Conservation (phyloP, 1,140 invertebrate genomes). For the Ditylenchus dipsaci region DNA sequence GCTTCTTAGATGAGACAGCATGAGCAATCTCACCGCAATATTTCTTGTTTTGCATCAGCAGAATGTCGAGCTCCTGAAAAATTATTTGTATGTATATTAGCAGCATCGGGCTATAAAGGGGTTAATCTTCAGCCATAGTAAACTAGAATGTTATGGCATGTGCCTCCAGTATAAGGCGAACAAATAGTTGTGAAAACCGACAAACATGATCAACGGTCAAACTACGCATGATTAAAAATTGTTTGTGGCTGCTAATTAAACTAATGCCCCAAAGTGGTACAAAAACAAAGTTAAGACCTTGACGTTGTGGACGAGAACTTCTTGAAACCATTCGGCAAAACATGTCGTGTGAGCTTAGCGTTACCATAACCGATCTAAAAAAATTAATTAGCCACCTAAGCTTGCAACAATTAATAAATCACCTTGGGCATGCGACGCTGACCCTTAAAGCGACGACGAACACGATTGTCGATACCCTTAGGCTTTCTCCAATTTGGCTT, state of each 20-base stretch:
- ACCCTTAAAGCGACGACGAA: constrained; percentile 94
- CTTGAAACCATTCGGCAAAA: constrained; percentile 92
- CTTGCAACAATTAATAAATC: constrained; percentile 51
- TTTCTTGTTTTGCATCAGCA: constrained; percentile 96
- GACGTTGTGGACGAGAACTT: constrained; percentile 83
- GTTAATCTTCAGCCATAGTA: too few relatives aligned
- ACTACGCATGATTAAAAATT: too few relatives aligned
- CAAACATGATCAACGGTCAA: too few relatives aligned
- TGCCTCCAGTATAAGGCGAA: constrained; percentile 2
- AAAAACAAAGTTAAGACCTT: constrained; percentile 64
- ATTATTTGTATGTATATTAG: too few relatives aligned
- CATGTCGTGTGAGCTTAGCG: constrained; percentile 76
- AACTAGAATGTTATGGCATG: neutral
- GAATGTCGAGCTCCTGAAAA: constrained; percentile 86
- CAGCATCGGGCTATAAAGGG: too few relatives aligned
- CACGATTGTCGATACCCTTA: constrained; percentile 99
- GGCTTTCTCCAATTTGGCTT: constrained; percentile 81
- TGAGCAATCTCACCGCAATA: constrained; percentile 96
- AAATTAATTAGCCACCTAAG: too few relatives aligned
- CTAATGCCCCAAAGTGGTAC: neutral
- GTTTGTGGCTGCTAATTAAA: too few relatives aligned
- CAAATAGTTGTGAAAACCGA: neutral
- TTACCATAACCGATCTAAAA: constrained; percentile 88
- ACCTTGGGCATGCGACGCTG: constrained; percentile 88
- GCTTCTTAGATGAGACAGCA: constrained; percentile 88